Evolutionary conservation across 2,797 vertebrate species (phyloP), one percentile per base, ranked within the genome.

Genomic region (Eupleurogrammus muticus): DNA sequence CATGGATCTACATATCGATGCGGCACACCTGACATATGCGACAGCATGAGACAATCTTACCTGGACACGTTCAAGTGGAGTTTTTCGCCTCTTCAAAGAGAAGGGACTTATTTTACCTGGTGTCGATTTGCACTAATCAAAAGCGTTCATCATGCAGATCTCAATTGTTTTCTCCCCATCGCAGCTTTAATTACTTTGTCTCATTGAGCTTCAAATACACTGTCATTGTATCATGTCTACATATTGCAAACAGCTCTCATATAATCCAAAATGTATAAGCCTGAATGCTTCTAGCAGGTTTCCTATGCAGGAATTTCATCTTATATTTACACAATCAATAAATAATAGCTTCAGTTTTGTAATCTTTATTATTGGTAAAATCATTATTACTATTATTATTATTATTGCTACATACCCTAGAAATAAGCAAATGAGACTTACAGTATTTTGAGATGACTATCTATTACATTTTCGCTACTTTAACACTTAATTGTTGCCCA

Each of bases 61-160:
- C 19, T 8, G 13, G 19, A 13, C 19, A 42, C 34, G 20, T 19
- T 63, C 19, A 34, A 32, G 23, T 70, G 13, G 35, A 38, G 53
- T 24, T 51, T 19, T 46, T 28, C 20, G 10, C 12, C 1, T 46
- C 36, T 54, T 42, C 14, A 55, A 61, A 57, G 44, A 34, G 46
- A 51, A 12, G 2, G 0, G 8, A 48, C n/a, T n/a, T n/a, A n/a
- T 28, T 4, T 21, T 42, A 44, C 52, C 24, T 40, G 34, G 17
- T 46, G 17, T 60, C 67, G 59, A 67, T 52, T 68, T 67, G n/a
- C 8, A 20, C 19, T 36, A 19, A 17, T 44, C 23, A 21, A n/a
- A n/a, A 57, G 34, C 48, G 34, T 34, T 78, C 35, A 62, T 72
- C 66, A 66, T 44, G 13, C 13, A 32, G 35, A 36, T 61, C 8